Conservation (phyloP, 2,797 vertebrate species). For the Manis javanica region DNA sequence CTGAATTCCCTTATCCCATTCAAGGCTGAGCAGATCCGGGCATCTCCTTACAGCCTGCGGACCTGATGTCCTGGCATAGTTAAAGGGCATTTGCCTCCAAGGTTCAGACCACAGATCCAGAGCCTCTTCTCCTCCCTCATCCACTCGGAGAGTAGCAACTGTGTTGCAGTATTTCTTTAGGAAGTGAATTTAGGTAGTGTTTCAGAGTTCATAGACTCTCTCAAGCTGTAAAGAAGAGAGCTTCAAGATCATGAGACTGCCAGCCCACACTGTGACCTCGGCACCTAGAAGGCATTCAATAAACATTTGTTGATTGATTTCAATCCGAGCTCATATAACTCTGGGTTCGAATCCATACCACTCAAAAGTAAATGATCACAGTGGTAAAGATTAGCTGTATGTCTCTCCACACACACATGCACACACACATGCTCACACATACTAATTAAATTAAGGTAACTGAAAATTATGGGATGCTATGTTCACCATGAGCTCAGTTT, state of each 20-base stretch:
- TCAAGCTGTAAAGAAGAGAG: background rate
- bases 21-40: background rate
- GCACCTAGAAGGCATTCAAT: background rate
- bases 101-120: background rate
- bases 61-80: background rate
- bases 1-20: background rate
- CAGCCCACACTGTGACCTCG: background rate
- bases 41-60: background rate
- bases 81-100: background rate
- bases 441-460: background rate
- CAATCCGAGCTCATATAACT: background rate
- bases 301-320: background rate
- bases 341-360: background rate
- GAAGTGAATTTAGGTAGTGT: background rate
- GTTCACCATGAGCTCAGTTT: background rate
- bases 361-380: background rate
- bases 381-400: background rate
- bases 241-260: background rate
- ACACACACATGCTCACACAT: background rate
- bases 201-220: background rate
- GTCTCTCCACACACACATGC: background rate
- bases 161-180: background rate
- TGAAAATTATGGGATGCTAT: background rate
- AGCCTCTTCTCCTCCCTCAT: background rate
- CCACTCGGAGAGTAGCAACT: background rate